A percentile compares a stretch with the other conserved stretches of the same genome.
phyloP scores from a whole-genome alignment of 1,140 invertebrate species.

The Dinothrombium tinctorium region DNA sequence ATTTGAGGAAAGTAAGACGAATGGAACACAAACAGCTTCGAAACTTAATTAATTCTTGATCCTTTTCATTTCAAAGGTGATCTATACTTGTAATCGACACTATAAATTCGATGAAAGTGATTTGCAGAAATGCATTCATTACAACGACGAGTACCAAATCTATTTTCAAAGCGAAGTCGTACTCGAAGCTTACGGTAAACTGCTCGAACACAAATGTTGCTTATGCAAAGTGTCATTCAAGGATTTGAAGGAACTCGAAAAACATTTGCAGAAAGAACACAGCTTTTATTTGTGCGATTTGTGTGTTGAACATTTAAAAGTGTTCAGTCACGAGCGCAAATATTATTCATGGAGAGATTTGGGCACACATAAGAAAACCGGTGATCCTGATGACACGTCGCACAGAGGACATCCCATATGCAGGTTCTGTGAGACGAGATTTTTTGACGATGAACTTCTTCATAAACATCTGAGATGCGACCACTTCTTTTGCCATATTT shows the following conservation, averaged over 20 bases:
- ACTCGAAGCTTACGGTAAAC: constrained; percentile 39
- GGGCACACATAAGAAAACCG: constrained; percentile 49
- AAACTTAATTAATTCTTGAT: too few relatives aligned
- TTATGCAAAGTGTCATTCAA: constrained; percentile 33
- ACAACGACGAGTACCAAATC: constrained; percentile 49
- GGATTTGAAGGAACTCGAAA: constrained; percentile 44
- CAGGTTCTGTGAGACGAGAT: constrained; percentile 67
- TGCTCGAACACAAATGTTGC: constrained; percentile 52
- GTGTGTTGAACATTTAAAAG: constrained; percentile 69
- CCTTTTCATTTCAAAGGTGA: constrained; percentile 63
- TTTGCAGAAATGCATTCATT: constrained; percentile 14
- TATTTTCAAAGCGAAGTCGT: constrained; percentile 47
- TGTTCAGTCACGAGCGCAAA: constrained; percentile 63
- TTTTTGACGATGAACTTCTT: constrained; percentile 72
- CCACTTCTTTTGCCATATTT: constrained; percentile 85
- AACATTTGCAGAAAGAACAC: constrained; percentile 63
- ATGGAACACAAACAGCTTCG: too few relatives aligned
- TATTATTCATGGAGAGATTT: constrained; percentile 57
- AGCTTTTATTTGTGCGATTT: constrained; percentile 68
- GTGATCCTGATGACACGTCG: constrained; percentile 70
- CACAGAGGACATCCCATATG: constrained; percentile 82
- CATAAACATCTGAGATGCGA: constrained; percentile 69
- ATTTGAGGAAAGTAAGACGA: too few relatives aligned
- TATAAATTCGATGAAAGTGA: background rate
- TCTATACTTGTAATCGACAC: constrained; percentile 11